Conservation (phyloP, 2,113 vertebrate species). For the Crypturellus undulatus region DNA sequence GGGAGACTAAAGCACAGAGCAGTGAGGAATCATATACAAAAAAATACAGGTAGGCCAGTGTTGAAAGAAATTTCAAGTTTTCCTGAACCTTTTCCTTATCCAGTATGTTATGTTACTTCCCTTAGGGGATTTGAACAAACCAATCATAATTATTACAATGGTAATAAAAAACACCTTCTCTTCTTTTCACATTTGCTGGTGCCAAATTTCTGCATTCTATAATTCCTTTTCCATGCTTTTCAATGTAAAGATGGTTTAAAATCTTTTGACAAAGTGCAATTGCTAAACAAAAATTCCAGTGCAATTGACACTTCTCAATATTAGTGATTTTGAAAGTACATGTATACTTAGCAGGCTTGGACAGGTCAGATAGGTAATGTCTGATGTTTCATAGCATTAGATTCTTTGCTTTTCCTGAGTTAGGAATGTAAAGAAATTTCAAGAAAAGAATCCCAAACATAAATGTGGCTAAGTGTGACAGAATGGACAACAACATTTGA, state of each 20-base stretch:
- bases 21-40: neutral
- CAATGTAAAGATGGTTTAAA: neutral
- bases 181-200: neutral
- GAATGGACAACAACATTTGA: slow-evolving; percentile 61
- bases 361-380: neutral
- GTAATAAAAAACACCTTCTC: neutral
- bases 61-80: neutral
- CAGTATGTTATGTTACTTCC: neutral
- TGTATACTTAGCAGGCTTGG: neutral
- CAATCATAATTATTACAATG: neutral
- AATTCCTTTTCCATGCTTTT: fast-evolving
- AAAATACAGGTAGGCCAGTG: neutral
- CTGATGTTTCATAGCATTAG: slow-evolving; percentile 1
- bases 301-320: neutral
- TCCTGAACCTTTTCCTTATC: neutral
- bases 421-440: slow-evolving; percentile 16
- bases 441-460: slow-evolving; percentile 37
- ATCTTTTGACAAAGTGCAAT: neutral
- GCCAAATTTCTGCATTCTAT: fast-evolving
- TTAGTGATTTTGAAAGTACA: neutral
- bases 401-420: slow-evolving; percentile 4
- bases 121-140: neutral
- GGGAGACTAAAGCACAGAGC: neutral
- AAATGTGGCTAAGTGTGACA: slow-evolving; percentile 72
- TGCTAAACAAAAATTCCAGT: neutral